Evolutionary conservation across 2,113 vertebrate genomes (phyloP), one percentile per base, ranked within the genome.

Genomic region (Barnardius zonarius): DNA sequence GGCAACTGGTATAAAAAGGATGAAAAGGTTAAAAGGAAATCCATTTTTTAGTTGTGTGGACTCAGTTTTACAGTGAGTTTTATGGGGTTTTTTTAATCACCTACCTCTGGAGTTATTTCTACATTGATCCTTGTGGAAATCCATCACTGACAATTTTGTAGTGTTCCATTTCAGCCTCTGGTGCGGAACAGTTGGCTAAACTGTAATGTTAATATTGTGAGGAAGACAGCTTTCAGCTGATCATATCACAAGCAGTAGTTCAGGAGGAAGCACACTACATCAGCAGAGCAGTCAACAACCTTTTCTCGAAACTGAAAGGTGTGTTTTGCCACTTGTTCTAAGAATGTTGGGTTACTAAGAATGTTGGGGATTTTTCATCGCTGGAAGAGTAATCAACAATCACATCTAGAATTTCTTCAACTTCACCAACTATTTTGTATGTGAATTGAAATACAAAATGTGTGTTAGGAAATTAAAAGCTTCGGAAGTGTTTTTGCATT

Each of bases 41-140:
- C 2, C 3, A 1, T 19, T 35, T 64, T 83, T 28, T 22, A 5
- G 0, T 57, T 33, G 2, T 23, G 4, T 52, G 37, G 11, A 30
- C 77, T 88, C 1, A 1, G 20, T 70, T 80, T 67, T 59, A 39
- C 23, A 70, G 2, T 49, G 33, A 22, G 11, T 76, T 76, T 44
- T 49, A 15, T 27, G n/a, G 3, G 12, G 7, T 2, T 8, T 64
- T 82, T 73, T 66, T 22, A 52, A 39, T 83, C 22, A 11, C 10
- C 5, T 54, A 5, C 31, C 9, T 78, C 39, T 88, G n/a, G 28
- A 59, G 43, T 75, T 70, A 27, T 17, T 44, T 86, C 46, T 62
- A 0, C 11, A 10, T 77, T 0, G 0, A 15, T 88, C 17, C 12
- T 24, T 81, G 19, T 25, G 86, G 64, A 86, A 94, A 68, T 54